A percentile compares a stretch with the other conserved stretches of the same genome.
Evolutionary conservation across 1,140 invertebrate species (phyloP).

Genomic region (Brachionus manjavacas): DNA sequence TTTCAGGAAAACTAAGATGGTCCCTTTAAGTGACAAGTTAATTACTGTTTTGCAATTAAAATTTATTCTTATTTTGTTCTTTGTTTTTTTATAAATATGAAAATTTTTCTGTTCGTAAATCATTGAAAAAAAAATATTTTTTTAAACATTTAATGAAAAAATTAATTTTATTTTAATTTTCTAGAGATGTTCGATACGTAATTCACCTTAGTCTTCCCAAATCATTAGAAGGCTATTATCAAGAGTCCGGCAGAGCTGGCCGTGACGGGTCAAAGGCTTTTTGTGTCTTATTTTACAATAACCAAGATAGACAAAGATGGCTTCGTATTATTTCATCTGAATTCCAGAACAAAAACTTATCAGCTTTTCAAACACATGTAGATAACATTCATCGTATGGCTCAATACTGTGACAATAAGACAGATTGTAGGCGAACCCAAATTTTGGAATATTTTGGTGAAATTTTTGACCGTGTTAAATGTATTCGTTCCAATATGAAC

Average conservation of each 20-base stretch:
- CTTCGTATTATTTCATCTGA: not conserved
- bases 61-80: no score
- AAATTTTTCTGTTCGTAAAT: no score
- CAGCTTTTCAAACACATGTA: slow-evolving; percentile 70
- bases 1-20: no score
- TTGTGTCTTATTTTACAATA: slow-evolving; percentile 82
- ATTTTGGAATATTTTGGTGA: slow-evolving; percentile 92
- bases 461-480: slow-evolving; percentile 66
- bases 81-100: no score
- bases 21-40: no score
- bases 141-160: no score
- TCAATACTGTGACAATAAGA: slow-evolving; percentile 81
- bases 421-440: slow-evolving; percentile 76
- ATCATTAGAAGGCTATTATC: slow-evolving; percentile 94
- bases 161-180: slow-evolving; percentile 54
- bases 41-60: no score
- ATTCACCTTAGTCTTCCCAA: slow-evolving; percentile 87
- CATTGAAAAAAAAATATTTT: no score
- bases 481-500: slow-evolving; percentile 48
- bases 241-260: slow-evolving; percentile 91
- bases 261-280: slow-evolving; percentile 73
- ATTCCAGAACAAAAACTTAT: slow-evolving; percentile 52
- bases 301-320: slow-evolving; percentile 62
- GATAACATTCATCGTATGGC: slow-evolving; percentile 83
- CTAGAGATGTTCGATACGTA: slow-evolving; percentile 57